Evolutionary conservation across 2,888 invertebrate genomes (phyloP).

Genomic region (Carterocephalus palaemon): DNA sequence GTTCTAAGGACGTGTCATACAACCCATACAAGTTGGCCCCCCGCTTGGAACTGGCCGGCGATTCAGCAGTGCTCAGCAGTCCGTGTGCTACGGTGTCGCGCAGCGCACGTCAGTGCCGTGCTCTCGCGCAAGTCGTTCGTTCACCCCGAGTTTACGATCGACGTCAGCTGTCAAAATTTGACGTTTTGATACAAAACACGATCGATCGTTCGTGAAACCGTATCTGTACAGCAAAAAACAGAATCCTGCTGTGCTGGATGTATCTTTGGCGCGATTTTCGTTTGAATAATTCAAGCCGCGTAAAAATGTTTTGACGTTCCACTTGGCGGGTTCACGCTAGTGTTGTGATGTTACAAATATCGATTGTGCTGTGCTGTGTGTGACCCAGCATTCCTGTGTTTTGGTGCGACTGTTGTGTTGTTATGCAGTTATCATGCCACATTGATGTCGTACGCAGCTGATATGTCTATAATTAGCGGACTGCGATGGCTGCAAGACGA

Average conservation of each 20-base stretch:
- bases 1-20: constrained; percentile 53
- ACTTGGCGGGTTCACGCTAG: constrained; percentile 45
- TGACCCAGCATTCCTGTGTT: constrained; percentile 41
- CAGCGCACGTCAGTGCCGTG: constrained; percentile 47
- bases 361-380: constrained; percentile 43
- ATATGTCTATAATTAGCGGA: constrained; percentile 75
- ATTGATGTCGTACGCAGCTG: constrained; percentile 69
- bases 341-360: constrained; percentile 54
- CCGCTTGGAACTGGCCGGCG: constrained; percentile 42
- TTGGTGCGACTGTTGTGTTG: constrained; percentile 47
- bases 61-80: constrained; percentile 49
- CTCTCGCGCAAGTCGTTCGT: constrained; percentile 51
- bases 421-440: constrained; percentile 62
- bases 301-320: constrained; percentile 50
- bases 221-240: constrained; percentile 32
- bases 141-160: constrained; percentile 55
- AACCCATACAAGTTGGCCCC: constrained; percentile 46
- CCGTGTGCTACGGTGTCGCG: constrained; percentile 58
- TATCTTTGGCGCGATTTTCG: constrained; percentile 41
- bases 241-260: constrained; percentile 23
- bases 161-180: constrained; percentile 66
- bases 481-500: constrained; percentile 74
- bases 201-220: constrained; percentile 41
- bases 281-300: constrained; percentile 46
- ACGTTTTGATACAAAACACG: constrained; percentile 55